Conservation (phyloP, 2,113 vertebrate species). For the Lepus timidus region DNA sequence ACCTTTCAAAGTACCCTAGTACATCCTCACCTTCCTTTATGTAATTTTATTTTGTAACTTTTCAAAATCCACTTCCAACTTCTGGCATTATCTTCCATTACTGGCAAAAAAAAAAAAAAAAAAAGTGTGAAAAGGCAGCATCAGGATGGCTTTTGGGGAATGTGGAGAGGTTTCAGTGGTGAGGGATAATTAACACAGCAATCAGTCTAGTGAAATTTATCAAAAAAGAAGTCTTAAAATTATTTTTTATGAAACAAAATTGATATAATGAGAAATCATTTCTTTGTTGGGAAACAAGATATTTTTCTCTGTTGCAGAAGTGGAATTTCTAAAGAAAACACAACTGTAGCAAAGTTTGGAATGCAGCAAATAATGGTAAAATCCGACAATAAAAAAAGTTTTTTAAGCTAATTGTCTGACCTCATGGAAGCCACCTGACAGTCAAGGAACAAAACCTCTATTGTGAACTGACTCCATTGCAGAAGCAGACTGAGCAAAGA, state of each 20-base stretch:
- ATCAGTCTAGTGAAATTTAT: conserved; percentile 38
- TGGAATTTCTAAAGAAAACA: background rate
- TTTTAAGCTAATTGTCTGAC: conserved; percentile 62
- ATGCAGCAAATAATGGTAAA: conserved; percentile 31
- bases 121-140: background rate
- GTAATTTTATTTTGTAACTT: conserved; percentile 30
- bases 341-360: background rate
- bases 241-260: conserved; percentile 38
- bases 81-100: background rate
- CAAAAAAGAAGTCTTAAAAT: conserved; percentile 24
- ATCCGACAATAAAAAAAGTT: background rate
- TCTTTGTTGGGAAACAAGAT: conserved; percentile 23
- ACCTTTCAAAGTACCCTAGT: too few relatives aligned
- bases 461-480: conserved; percentile 71
- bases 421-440: conserved; percentile 66
- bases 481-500: conserved; percentile 60
- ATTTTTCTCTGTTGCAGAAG: conserved; percentile 12
- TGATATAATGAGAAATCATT: conserved; percentile 12
- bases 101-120: background rate
- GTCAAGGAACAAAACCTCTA: conserved; percentile 79
- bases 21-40: background rate
- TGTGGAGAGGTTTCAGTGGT: conserved; percentile 16
- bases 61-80: conserved; percentile 22
- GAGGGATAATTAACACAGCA: background rate
- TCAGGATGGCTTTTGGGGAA: background rate